Percentiles rank a stretch among this genome's conserved stretches.
Conservation (phyloP, 2,888 invertebrate species). For the Lycocerus yunnanus region DNA sequence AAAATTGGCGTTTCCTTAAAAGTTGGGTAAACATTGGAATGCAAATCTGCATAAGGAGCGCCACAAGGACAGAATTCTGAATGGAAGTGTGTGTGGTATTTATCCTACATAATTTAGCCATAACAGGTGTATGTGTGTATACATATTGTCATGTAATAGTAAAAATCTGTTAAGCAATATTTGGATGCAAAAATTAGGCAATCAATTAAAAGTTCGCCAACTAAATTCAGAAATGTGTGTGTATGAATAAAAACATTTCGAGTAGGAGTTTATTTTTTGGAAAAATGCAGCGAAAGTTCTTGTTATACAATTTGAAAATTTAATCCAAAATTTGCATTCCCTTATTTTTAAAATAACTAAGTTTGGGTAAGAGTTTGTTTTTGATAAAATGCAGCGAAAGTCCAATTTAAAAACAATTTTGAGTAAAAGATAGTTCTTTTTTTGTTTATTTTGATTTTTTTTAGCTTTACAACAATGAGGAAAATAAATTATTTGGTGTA, state of each 20-base stretch:
- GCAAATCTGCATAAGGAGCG: conserved; percentile 14
- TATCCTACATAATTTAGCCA: conserved; percentile 15
- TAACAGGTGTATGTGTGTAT: conserved; percentile 18
- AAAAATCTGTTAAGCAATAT: not conserved
- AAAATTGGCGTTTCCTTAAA: not conserved
- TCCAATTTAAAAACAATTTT: no score
- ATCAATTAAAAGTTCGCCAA: not conserved
- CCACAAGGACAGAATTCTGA: conserved; percentile 20
- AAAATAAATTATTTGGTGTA: no score
- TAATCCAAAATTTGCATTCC: no score
- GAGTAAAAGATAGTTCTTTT: no score
- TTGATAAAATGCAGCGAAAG: no score
- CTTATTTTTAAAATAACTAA: no score
- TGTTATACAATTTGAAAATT: not conserved
- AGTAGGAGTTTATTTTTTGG: not conserved
- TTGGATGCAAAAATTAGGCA: not conserved
- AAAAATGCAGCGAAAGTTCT: not conserved
- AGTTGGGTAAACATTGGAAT: not conserved
- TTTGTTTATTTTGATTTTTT: no score
- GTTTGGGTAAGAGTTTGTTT: no score
- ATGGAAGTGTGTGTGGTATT: conserved; percentile 23
- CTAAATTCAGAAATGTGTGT: not conserved
- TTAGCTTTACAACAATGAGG: no score
- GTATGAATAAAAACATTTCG: not conserved
- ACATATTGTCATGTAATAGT: conserved; percentile 4